Percentiles rank a stretch among this genome's conserved stretches.
These are phyloP conservation scores for Thryonomys swinderianus DNA, from an alignment of 2,113 vertebrate species.

Conservation along the genomic window DNA sequence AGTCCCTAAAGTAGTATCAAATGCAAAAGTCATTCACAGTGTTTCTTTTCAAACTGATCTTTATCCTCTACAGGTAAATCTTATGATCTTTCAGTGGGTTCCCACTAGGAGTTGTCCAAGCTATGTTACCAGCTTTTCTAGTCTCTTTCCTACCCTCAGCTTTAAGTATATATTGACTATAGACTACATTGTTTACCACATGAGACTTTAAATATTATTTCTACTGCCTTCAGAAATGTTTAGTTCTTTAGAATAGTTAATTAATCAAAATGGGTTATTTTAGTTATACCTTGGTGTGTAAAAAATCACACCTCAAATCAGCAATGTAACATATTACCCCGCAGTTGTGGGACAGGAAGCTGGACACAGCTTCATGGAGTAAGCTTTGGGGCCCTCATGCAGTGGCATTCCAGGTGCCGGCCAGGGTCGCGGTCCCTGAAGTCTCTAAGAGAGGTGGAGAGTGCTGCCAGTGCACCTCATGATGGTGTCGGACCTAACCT, in stretches of 20 bases:
- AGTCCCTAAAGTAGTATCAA: neutral
- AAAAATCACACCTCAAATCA: neutral
- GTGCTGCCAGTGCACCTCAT: neutral
- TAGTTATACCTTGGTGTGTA: neutral
- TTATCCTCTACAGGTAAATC: slow-evolving; percentile 20
- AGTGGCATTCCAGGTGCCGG: neutral
- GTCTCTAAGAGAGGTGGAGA: neutral
- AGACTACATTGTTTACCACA: neutral
- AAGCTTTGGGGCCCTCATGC: neutral
- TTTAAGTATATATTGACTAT: neutral
- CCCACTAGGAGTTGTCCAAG: neutral
- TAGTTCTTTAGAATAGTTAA: neutral
- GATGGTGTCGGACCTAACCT: neutral
- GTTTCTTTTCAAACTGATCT: slow-evolving; percentile 37
- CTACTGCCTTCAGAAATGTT: neutral
- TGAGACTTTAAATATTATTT: neutral
- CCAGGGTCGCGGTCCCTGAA: neutral
- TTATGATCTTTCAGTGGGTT: neutral
- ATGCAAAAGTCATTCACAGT: neutral
- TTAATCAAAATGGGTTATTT: neutral
- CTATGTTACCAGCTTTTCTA: neutral
- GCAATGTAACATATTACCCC: neutral
- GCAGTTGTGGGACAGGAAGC: neutral
- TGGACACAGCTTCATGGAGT: neutral
- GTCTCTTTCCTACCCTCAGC: neutral